Evolutionary conservation across 92 coral and sea anemone genomes (phyloP).

Genomic region (Epizoanthus ramosus): DNA sequence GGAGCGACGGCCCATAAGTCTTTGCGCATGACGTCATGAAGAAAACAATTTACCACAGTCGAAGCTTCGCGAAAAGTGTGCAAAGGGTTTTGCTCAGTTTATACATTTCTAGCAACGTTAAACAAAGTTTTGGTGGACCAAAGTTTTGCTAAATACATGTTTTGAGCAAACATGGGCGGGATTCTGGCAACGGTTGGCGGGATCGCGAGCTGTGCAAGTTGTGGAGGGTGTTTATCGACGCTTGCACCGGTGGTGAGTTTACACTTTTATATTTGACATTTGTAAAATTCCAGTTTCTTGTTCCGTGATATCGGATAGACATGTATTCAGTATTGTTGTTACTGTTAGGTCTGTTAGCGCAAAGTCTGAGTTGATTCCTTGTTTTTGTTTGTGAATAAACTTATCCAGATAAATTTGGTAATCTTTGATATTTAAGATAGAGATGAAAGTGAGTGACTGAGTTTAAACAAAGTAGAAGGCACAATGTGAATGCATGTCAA

Average conservation of each 20-base stretch:
- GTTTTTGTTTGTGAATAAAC: too few species aligned
- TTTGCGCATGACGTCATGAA: constrained; percentile 38
- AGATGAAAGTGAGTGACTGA: too few species aligned
- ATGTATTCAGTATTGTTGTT: too few species aligned
- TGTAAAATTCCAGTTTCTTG: too few species aligned
- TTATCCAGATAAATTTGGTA: too few species aligned
- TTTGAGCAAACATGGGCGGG: constrained; percentile 69
- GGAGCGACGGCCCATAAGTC: constrained; percentile 1
- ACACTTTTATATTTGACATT: too few species aligned
- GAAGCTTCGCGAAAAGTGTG: constrained; percentile 8
- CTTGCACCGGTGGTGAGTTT: constrained; percentile 89
- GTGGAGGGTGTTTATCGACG: constrained; percentile 87
- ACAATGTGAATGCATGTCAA: too few species aligned
- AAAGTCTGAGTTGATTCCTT: too few species aligned
- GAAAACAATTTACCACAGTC: constrained; percentile 9
- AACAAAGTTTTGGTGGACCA: not conserved
- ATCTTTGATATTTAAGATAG: too few species aligned
- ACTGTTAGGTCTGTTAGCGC: too few species aligned
- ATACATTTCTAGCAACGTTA: not conserved
- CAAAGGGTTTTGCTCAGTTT: not conserved
- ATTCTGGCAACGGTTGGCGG: constrained; percentile 90
- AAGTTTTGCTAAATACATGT: not conserved
- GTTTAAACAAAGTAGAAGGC: too few species aligned
- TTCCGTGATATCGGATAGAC: too few species aligned
- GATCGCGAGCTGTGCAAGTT: constrained; percentile 85